Evolutionary conservation across 2,113 vertebrate species (phyloP), one percentile per base, ranked within the genome.

Genomic region (Dasyornis broadbenti): DNA sequence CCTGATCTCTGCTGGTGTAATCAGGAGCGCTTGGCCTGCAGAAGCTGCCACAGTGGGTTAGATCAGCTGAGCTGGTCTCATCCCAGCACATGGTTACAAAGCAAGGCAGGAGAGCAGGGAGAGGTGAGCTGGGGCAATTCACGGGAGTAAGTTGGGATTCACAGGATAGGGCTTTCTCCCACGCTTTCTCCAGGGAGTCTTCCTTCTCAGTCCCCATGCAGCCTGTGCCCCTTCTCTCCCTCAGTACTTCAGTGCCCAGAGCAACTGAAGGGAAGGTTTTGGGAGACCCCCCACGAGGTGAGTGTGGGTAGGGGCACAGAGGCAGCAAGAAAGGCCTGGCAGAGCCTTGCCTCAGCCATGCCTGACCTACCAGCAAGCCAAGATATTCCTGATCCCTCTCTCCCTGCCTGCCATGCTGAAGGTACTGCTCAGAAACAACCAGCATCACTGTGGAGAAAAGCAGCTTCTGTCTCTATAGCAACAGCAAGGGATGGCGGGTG

Each of bases 391-490:
- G 5, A 1, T 50, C 65, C 70, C 47, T 50, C 56, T 81, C 61
- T 88, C 11, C 22, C 40, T 80, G 66, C 39, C 89, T 80, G 75
- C 70, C 31, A 3, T 4, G 37, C 61, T 0, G 15, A 66, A 81
- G 83, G 86, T 47, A 24, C 35, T 0, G 3, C 79, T 66, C 26
- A 47, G 86, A 65, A 68, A 52, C 72, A 86, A 6, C 50, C 79
- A 54, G 61, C 56, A 50, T 40, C 2, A 0, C 77, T 66, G 59
- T 26, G 1, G 40, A 4, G 8, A 52, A 71, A 75, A 33, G 14
- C 75, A 49, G 73, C 90, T 76, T 85, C 90, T 76, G 64, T 96
- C 95, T 86, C 95, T 86, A 92, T 93, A 82, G 96, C 95, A 96
- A 97, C 96, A 64, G 31, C 5, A 4, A 47, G 57, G 50, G 60